Base-by-base conservation (phyloP, 1,140 invertebrate genomes). In the Ceratina calcarata region DNA sequence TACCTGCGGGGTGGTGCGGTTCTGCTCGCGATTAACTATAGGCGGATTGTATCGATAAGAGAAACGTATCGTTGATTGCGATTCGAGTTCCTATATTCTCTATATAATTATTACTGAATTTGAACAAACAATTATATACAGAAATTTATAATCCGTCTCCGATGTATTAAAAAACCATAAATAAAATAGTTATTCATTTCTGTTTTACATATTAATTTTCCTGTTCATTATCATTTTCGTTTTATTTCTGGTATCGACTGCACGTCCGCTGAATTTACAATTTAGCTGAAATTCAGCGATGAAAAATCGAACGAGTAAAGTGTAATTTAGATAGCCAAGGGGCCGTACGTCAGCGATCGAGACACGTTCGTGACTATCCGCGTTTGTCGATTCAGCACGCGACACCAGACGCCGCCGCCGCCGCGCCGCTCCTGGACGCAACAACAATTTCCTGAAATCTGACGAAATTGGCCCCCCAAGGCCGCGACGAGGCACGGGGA, bases 381-480 rank as follows among this genome's bases (percentile, higher is more conserved):
- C 86, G 82, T 87, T 92, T 93, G 89, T 89, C 85, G 87, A 93
- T 92, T 92, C 90, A 78, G 78, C 73, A 76, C 88, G 89, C 88
- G 82, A 87, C 84, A 87, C 83, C 82, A 86, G 82, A 86, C 27
- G 27, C 27, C 27, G 27, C 27, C 27, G 27, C 27, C 27, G 27
- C 27, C n/a, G 32, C 85, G 84, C 89, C 89, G 87, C 90, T 91
- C 66, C 81, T 88, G 82, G 89, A 91, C 87, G 83, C 88, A 91
- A 89, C 91, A 93, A 93, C 92, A 91, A 92, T 92, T 92, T 91
- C 86, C 89, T 85, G 83, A 93, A 93, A 93, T 93, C 92, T 93
- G 92, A 90, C 85, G 86, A 92, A 92, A 91, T 91, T 91, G 89
- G 87, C 78, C 86, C 83, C 83, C 83, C 73, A 75, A 81, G 73